A percentile compares a stretch with the other conserved stretches of the same genome.
phyloP scores from a whole-genome alignment of 2,113 vertebrate species.

The Mesoclemmys tuberculata region DNA sequence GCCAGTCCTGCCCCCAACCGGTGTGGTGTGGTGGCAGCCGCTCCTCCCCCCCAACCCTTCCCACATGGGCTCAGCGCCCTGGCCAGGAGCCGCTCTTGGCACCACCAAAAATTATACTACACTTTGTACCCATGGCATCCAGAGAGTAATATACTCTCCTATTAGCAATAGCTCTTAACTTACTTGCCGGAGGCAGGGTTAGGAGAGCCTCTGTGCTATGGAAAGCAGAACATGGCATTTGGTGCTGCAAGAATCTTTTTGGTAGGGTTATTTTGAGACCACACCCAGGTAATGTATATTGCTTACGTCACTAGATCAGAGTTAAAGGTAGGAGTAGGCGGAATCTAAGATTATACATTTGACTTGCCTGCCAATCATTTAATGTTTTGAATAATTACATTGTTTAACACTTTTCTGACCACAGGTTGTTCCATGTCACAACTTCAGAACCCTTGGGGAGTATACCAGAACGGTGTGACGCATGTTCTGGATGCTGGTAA shows the following conservation, averaged over 20 bases:
- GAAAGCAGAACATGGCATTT: not conserved
- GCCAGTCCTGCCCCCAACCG: too few relatives aligned
- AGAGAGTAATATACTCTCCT: not conserved
- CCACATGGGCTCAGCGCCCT: too few relatives aligned
- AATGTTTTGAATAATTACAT: fast-evolving
- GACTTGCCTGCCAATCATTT: fast-evolving
- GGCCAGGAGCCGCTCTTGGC: too few relatives aligned
- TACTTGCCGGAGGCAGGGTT: fast-evolving
- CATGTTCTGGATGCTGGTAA: constrained; percentile 32
- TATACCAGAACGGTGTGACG: not conserved
- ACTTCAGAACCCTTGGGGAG: constrained; percentile 38
- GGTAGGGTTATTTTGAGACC: not conserved
- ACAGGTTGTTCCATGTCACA: constrained; percentile 57
- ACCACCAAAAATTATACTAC: too few relatives aligned
- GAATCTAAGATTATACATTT: not conserved
- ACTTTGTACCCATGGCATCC: not conserved
- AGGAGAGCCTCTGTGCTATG: not conserved
- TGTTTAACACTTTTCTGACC: not conserved
- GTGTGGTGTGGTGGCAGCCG: too few relatives aligned
- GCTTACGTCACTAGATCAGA: not conserved
- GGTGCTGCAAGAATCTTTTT: not conserved
- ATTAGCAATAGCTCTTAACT: not conserved
- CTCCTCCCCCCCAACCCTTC: too few relatives aligned
- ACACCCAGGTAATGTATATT: fast-evolving
- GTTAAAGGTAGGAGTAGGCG: not conserved